Evolutionary conservation across 2,113 vertebrate genomes (phyloP), one percentile per base, ranked within the genome.

Genomic region (Scatophagus argus): DNA sequence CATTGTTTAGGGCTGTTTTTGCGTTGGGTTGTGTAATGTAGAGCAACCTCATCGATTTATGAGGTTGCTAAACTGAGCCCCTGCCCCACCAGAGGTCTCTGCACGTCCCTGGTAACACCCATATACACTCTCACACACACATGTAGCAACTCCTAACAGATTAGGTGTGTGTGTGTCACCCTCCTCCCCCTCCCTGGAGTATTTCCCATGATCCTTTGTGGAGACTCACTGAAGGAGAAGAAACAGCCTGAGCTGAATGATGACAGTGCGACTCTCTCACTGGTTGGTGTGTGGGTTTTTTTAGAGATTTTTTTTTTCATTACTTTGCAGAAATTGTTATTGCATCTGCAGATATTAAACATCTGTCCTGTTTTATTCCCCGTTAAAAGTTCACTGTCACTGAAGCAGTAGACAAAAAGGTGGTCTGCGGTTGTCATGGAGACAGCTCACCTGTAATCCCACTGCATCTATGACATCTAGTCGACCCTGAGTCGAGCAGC

Each of bases 141-240:
- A 44, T 49, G 31, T 67, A 46, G 19, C 23, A 19, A 46, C 47
- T 52, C 32, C 34, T 7, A 36, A 25, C 21, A 77, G 64, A 77
- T 77, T 34, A 67, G 32, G 32, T 25, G 25, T 62, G 58, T 25
- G 62, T 59, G n/a, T 19, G n/a, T 43, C 32, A 23, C 39, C 27
- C 36, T 34, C 38, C 63, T 10, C 39, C 72, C 27, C 55, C 43
- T 44, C 41, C 54, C 65, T 36, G n/a, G 56, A 54, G 56, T 55
- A 55, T 70, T 63, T 47, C 76, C 76, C 75, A 77, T 62, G 65
- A 78, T 78, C n/a, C 66, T 63, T 31, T 62, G 13, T 31, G 68
- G 51, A 14, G 52, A 62, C 44, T n/a, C 38, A 6, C 21, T 14
- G 43, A 39, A 49, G n/a, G 31, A 43, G 49, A 55, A 5, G 8